Conservation (phyloP, 2,888 invertebrate genomes). For the Ypsolopha scabrella region DNA sequence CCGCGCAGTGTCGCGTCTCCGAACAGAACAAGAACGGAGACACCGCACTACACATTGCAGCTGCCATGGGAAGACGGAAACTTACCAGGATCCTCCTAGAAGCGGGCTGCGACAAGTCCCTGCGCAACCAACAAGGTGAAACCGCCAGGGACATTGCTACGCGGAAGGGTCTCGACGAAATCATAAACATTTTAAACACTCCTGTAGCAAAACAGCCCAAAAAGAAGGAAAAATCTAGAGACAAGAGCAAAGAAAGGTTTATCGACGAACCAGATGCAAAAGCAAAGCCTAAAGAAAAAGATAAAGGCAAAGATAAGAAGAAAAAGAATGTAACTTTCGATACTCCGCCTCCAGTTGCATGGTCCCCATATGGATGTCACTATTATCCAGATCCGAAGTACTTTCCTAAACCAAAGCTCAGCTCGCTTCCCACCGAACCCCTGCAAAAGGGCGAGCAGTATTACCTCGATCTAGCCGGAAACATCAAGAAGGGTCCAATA, state of each 20-base stretch:
- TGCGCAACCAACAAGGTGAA: slow-evolving; percentile 88
- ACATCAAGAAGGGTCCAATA: slow-evolving; percentile 95
- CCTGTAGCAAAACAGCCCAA: slow-evolving; percentile 53
- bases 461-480: slow-evolving; percentile 93
- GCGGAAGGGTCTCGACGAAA: slow-evolving; percentile 88
- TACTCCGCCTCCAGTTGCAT: slow-evolving; percentile 64
- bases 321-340: slow-evolving; percentile 71
- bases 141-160: slow-evolving; percentile 91
- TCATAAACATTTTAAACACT: slow-evolving; percentile 80
- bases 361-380: slow-evolving; percentile 94
- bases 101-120: slow-evolving; percentile 78
- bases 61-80: slow-evolving; percentile 93
- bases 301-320: slow-evolving; percentile 54
- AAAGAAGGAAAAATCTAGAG: slow-evolving; percentile 48
- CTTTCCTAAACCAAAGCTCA: slow-evolving; percentile 87
- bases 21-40: slow-evolving; percentile 97
- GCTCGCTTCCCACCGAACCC: slow-evolving; percentile 88
- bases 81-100: slow-evolving; percentile 91
- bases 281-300: slow-evolving; percentile 46
- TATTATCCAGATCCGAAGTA: slow-evolving; percentile 88
- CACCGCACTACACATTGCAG: slow-evolving; percentile 92
- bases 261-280: slow-evolving; percentile 63
- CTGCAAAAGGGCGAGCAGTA: slow-evolving; percentile 92
- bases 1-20: slow-evolving; percentile 87
- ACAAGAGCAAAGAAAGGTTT: slow-evolving; percentile 65